Evolutionary conservation across 2,797 vertebrate species (phyloP).

Genomic region (Sparus aurata): DNA sequence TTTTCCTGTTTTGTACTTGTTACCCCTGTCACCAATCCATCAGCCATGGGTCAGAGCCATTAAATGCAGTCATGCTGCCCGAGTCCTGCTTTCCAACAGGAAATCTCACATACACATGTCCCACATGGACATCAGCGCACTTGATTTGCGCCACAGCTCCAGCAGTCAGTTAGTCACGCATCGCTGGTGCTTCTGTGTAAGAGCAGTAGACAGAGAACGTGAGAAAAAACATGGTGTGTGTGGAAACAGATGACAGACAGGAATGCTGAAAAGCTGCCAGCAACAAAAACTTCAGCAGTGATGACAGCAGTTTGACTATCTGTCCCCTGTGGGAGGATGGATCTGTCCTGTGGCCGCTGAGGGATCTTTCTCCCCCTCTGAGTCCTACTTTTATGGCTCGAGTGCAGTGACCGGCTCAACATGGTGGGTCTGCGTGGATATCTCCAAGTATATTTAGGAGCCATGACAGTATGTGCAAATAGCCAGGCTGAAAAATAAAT

Average conservation of each 20-base stretch:
- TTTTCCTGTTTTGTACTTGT: neutral
- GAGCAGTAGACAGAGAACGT: slow-evolving; percentile 29
- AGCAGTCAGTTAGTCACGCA: slow-evolving; percentile 29
- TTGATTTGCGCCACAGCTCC: slow-evolving; percentile 24
- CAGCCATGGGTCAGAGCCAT: neutral
- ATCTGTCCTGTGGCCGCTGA: slow-evolving; percentile 11
- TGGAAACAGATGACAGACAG: slow-evolving; percentile 16
- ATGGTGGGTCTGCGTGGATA: neutral
- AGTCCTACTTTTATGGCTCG: slow-evolving; percentile 8
- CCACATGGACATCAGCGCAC: slow-evolving; percentile 24
- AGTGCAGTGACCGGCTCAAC: neutral
- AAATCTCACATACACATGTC: slow-evolving; percentile 27
- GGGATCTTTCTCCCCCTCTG: neutral
- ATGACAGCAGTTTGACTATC: slow-evolving; percentile 45
- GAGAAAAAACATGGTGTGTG: slow-evolving; percentile 37
- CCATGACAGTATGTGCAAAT: neutral
- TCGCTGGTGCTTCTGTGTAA: slow-evolving; percentile 12
- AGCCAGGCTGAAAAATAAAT: neutral
- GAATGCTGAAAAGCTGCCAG: slow-evolving; percentile 48
- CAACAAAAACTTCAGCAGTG: slow-evolving; percentile 31
- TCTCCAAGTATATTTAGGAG: neutral
- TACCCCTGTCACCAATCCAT: neutral
- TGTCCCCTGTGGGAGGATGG: slow-evolving; percentile 41
- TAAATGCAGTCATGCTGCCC: neutral
- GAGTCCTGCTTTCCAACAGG: neutral